A percentile compares a stretch with the other conserved stretches of the same genome.
Evolutionary conservation across 1,140 invertebrate genomes (phyloP).

Genomic region (Venturia canescens): DNA sequence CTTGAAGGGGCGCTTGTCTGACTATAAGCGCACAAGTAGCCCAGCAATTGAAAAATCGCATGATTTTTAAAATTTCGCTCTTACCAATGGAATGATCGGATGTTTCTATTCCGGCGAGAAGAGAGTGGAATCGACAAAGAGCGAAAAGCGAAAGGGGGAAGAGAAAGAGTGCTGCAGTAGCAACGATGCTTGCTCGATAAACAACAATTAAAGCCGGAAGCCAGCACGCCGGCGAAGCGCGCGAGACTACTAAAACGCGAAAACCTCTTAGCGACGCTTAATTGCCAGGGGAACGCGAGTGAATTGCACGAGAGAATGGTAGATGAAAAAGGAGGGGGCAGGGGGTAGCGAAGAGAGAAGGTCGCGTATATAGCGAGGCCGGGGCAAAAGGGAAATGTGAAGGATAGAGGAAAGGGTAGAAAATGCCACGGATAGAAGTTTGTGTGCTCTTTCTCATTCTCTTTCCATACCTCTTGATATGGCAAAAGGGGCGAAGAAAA

Average conservation of each 20-base stretch:
- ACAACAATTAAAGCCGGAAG: conserved; percentile 63
- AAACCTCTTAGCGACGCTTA: conserved; percentile 63
- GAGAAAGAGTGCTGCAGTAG: background rate
- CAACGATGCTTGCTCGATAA: conserved; percentile 55
- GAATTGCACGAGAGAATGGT: conserved; percentile 15
- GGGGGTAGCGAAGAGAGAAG: conserved; percentile 15
- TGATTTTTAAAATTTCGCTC: too few relatives aligned
- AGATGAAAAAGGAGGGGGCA: background rate
- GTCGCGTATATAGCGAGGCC: background rate
- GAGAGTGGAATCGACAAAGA: background rate
- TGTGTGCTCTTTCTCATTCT: conserved; percentile 1
- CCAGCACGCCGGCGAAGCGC: conserved; percentile 25
- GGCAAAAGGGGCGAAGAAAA: background rate
- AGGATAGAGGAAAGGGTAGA: conserved; percentile 32
- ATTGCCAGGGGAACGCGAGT: conserved; percentile 54
- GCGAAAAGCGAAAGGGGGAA: background rate
- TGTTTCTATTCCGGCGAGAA: background rate
- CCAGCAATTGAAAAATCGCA: background rate
- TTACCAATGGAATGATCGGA: background rate
- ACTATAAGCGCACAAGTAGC: too few relatives aligned
- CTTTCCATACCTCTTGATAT: conserved; percentile 14
- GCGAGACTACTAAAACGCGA: conserved; percentile 56
- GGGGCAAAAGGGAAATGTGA: conserved; percentile 33
- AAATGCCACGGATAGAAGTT: conserved; percentile 29
- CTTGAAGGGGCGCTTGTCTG: too few relatives aligned